phyloP scores from a whole-genome alignment of 2,113 vertebrate species.

The Macrotus californicus region DNA sequence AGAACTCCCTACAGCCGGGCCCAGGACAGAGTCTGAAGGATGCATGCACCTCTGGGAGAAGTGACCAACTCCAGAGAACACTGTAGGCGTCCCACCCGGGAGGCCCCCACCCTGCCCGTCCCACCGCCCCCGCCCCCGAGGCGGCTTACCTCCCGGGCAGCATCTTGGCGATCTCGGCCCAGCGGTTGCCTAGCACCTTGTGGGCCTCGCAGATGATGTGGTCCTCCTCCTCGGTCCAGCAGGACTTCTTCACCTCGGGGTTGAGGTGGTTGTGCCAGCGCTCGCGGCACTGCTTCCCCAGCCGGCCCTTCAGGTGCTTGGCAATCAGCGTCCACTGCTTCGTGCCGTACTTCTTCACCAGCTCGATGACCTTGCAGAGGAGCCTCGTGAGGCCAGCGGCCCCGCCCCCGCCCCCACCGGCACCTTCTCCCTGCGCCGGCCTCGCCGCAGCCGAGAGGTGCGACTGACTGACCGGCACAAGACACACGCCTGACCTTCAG shows the following conservation, averaged over 20 bases:
- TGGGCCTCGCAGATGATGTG: conserved; percentile 98
- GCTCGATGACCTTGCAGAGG: conserved; percentile 90
- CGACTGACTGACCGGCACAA: background rate
- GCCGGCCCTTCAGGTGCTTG: conserved; percentile 93
- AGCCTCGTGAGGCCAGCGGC: background rate
- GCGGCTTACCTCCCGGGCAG: conserved; percentile 91
- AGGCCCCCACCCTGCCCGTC: background rate
- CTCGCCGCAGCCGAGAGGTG: accelerated
- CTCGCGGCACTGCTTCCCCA: conserved; percentile 97
- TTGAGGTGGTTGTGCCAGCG: conserved; percentile 99
- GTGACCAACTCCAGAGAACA: background rate
- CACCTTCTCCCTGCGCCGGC: background rate
- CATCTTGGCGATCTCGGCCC: conserved; percentile 98
- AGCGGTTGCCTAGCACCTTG: conserved; percentile 94
- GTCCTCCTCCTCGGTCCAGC: conserved; percentile 97
- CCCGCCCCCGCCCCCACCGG: background rate
- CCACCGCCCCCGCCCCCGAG: background rate
- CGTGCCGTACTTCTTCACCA: conserved; percentile 95
- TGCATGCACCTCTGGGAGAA: background rate
- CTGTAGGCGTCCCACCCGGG: background rate
- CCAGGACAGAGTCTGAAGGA: background rate
- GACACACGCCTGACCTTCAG: background rate
- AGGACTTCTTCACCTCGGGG: conserved; percentile 96
- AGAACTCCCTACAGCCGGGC: background rate
- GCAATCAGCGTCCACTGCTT: conserved; percentile 98